Conservation (phyloP, 2,888 invertebrate species). For the Acleris sparsana region DNA sequence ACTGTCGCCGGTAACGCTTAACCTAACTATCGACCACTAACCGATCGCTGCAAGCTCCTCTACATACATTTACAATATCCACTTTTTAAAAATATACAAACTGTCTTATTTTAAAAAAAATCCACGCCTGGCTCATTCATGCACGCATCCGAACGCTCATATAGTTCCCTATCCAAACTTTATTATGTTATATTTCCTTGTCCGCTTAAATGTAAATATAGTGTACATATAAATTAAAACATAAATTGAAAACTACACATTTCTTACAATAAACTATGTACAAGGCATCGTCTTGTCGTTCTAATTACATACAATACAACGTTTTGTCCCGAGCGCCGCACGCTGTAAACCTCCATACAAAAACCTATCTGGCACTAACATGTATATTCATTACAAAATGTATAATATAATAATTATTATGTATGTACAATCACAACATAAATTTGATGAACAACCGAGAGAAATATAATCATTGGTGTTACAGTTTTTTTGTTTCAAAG, state of each 20-base stretch:
- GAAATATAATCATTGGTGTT: constrained; percentile 70
- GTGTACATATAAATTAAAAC: constrained; percentile 81
- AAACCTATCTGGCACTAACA: constrained; percentile 82
- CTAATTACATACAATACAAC: constrained; percentile 51
- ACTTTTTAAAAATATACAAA: constrained; percentile 58
- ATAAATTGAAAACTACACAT: constrained; percentile 81
- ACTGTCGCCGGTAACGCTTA: constrained; percentile 59
- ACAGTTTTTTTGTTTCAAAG: constrained; percentile 53
- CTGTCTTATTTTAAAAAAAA: constrained; percentile 53
- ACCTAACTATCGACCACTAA: constrained; percentile 41
- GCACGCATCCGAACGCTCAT: constrained; percentile 48
- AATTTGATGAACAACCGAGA: constrained; percentile 81
- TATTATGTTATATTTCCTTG: constrained; percentile 70
- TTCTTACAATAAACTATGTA: constrained; percentile 76
- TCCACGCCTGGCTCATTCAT: constrained; percentile 60
- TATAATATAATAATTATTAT: constrained; percentile 75
- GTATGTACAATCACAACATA: constrained; percentile 82
- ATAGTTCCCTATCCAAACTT: constrained; percentile 51
- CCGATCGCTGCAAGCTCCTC: constrained; percentile 79
- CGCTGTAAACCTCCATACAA: constrained; percentile 76
- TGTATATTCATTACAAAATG: constrained; percentile 82
- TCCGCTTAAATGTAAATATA: constrained; percentile 76
- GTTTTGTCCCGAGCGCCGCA: constrained; percentile 38
- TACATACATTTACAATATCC: constrained; percentile 64
- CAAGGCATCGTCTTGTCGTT: constrained; percentile 75